Evolutionary conservation across 2,113 vertebrate genomes (phyloP).

Genomic region (Pomatorhinus ruficollis): DNA sequence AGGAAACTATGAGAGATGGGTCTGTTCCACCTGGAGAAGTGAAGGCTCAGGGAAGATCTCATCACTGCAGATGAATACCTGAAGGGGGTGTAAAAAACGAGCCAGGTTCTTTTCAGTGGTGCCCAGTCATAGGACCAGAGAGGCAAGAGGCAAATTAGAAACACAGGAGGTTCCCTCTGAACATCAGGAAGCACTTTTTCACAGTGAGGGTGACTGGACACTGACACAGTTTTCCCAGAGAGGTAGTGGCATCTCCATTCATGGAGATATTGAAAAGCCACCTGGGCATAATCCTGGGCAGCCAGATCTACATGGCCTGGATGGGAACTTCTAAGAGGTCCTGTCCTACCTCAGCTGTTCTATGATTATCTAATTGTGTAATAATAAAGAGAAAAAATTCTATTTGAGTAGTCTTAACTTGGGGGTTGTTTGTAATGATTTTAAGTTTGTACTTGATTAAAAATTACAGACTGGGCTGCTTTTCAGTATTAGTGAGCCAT

Average conservation of each 20-base stretch:
- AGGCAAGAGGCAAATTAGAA: neutral
- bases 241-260: neutral
- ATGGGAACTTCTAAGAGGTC: neutral
- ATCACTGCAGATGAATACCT: neutral
- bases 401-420: neutral
- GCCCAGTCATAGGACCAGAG: neutral
- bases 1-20: neutral
- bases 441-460: neutral
- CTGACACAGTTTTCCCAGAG: neutral
- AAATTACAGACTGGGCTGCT: neutral
- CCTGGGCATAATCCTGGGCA: neutral
- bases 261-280: neutral
- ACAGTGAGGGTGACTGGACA: fast-evolving
- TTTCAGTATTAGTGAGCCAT: neutral
- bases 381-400: neutral
- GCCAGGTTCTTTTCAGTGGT: neutral
- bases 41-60: neutral
- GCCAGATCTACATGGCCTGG: neutral
- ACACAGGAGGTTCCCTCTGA: neutral
- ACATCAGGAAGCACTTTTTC: neutral
- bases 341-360: neutral
- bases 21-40: neutral
- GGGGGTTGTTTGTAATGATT: neutral
- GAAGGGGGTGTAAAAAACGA: neutral
- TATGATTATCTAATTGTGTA: neutral